Evolutionary conservation across 2,113 vertebrate genomes (phyloP), one percentile per base, ranked within the genome.

Genomic region (Hippocampus guttulatus): DNA sequence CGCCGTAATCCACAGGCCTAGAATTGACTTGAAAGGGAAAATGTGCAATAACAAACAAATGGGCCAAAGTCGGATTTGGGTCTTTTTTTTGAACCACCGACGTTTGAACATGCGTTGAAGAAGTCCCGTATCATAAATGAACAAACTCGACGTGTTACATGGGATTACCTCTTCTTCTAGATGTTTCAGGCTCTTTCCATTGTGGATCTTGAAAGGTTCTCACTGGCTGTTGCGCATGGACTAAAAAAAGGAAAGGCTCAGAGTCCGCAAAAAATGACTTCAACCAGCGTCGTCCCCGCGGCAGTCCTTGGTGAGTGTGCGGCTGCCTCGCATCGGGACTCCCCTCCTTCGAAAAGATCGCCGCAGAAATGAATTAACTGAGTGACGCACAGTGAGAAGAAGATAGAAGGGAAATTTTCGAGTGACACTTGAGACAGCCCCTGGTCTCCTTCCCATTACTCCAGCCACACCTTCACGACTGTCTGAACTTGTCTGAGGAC

Each of bases 401-500:
- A 12, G 15, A 21, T 11, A 14, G 21, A 38, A 25, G 52, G n/a
- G 64, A 41, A 67, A 69, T 60, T 73, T 63, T 61, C 51, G 67
- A 6, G 38, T 61, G 41, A 62, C 74, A 71, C 47, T 27, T 73
- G 52, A 65, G 47, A 25, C 5, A 27, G 57, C 11, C 62, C 20
- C 72, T 1, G 23, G 21, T 70, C 73, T 80, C 62, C 76, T 72
- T 66, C 60, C 69, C 27, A 51, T 30, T 38, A 40, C 47, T 23
- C 21, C 45, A 7, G 82, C 81, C 88, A 85, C 90, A 83, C 91
- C 90, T 84, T 83, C 69, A 75, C 69, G 61, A 78, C 54, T 78
- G 84, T 67, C 80, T 81, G 2, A 67, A 79, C 84, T 75, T 82
- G 81, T 72, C 61, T 27, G 25, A 12, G 3, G 10, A 8, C 60